phyloP scores from a whole-genome alignment of 2,113 vertebrate species.

The Gavialis gangeticus region DNA sequence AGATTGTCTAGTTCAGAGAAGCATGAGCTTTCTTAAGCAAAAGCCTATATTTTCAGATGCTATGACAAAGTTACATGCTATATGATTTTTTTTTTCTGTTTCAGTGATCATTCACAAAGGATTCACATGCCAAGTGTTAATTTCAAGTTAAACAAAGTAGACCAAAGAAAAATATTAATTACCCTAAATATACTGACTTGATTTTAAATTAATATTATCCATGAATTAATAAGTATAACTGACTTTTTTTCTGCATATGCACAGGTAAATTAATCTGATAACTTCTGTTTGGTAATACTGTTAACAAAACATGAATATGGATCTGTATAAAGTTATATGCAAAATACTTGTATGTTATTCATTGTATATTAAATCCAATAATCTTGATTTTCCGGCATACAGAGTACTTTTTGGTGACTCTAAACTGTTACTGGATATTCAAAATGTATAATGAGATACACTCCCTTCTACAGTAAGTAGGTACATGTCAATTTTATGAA shows the following conservation, averaged over 20 bases:
- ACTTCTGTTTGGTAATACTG: rapidly evolving
- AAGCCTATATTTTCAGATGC: too few relatives aligned
- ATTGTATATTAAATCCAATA: background rate
- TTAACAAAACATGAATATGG: background rate
- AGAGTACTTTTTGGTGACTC: background rate
- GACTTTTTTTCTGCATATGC: background rate
- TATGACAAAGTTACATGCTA: background rate
- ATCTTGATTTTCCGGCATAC: background rate
- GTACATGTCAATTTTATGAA: background rate
- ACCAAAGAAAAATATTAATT: too few relatives aligned
- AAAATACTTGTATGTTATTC: background rate
- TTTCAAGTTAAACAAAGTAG: background rate
- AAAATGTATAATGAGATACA: background rate
- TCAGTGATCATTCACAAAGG: conserved; percentile 9
- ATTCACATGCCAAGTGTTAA: background rate
- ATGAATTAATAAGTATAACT: background rate
- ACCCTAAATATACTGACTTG: background rate
- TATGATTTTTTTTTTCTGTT: conserved; percentile 3
- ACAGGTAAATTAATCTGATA: background rate
- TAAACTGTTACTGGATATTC: background rate
- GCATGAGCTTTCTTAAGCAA: too few relatives aligned
- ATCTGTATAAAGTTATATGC: background rate
- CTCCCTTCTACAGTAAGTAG: background rate
- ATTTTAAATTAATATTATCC: background rate
- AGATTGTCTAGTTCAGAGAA: too few relatives aligned